phyloP scores from a whole-genome alignment of 1,140 invertebrate genomes.

The Drosophila navojoa region DNA sequence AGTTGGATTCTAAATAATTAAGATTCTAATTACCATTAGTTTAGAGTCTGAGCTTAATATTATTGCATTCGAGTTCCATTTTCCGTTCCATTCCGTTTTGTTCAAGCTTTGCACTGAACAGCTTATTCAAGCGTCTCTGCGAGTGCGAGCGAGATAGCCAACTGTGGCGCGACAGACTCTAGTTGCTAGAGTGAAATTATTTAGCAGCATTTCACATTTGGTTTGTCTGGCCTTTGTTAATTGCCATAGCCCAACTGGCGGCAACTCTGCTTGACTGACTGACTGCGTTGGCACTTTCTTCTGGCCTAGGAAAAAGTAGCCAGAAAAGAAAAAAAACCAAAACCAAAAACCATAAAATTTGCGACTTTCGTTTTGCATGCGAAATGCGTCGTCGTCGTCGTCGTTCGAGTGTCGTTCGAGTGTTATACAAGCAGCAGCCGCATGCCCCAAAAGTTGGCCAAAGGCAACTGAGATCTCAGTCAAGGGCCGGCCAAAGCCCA shows the following conservation, averaged over 20 bases:
- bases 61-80: no score
- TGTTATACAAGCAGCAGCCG: conserved; percentile 43
- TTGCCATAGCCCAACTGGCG: conserved; percentile 1
- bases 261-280: conserved; percentile 3
- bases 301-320: background rate
- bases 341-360: background rate
- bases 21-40: no score
- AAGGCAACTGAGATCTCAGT: conserved; percentile 31
- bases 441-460: conserved; percentile 57
- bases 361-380: conserved; percentile 44
- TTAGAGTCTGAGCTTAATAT: no score
- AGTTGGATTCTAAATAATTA: no score
- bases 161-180: background rate
- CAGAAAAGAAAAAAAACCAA: no score
- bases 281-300: conserved; percentile 37
- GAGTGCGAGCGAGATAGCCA: background rate
- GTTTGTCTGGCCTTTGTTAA: conserved; percentile 12
- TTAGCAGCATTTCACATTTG: conserved; percentile 38
- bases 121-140: background rate
- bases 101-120: no score
- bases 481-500: conserved; percentile 39
- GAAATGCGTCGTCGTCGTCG: conserved; percentile 11
- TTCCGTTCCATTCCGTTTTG: no score
- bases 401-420: conserved; percentile 4
- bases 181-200: conserved; percentile 31